Evolutionary conservation across 2,113 vertebrate genomes (phyloP), one percentile per base, ranked within the genome.

Genomic region (Pachyramphus minor): DNA sequence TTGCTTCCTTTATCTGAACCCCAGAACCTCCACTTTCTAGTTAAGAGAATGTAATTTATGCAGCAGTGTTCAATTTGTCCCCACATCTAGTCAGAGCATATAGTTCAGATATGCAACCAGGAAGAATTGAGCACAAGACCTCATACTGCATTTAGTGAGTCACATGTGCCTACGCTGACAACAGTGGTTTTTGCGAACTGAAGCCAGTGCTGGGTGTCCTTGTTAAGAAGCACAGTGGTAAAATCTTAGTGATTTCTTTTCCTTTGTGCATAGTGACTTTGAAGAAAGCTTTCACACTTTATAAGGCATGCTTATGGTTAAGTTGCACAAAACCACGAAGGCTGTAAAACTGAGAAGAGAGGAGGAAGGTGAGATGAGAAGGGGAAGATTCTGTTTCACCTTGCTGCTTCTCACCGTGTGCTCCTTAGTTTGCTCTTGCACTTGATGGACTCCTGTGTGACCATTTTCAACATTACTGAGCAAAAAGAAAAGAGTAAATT

Each of bases 361-460:
- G 56, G n/a, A 67, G 14, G 66, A 92, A 90, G 66, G 52, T 59
- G 58, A 79, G 35, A 76, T 68, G 68, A 95, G 63, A 80, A 75
- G 55, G 44, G 44, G 31, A 66, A 47, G 16, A 74, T 58, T 56
- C 33, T 67, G 8, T 49, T 96, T 78, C 47, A 72, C 52, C 71
- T 79, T 75, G 23, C 18, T 76, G 33, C 53, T 83, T 82, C 58
- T 91, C 2, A 1, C 37, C 0, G 0, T 47, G 66, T 10, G 1
- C 49, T 47, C 17, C 24, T 27, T 71, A 39, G 64, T 41, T 82
- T 82, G 53, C 37, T 52, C 19, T 31, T 79, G 74, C 24, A 17
- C 22, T 64, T 85, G n/a, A 13, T 67, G 49, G 33, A 52, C 62
- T 87, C 35, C 78, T 52, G 18, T n/a, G 14, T n/a, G 66, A 47